Evolutionary conservation across 2,797 vertebrate species (phyloP).

Genomic region (Enteromius paludinosus): DNA sequence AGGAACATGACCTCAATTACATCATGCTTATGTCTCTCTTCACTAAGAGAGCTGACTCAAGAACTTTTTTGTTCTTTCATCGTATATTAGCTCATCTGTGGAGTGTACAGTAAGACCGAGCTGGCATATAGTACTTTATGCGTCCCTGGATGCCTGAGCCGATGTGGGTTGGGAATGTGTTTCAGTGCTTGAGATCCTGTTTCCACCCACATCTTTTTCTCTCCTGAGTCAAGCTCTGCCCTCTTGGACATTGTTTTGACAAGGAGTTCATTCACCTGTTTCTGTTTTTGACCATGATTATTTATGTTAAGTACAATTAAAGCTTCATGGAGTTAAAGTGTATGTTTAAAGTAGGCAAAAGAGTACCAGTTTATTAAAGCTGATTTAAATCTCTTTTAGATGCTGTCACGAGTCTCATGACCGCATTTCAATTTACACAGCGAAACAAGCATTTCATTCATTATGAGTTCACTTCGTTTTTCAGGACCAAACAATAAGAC

Average conservation of each 20-base stretch:
- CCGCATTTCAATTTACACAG: slow-evolving; percentile 69
- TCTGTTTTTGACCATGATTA: not conserved
- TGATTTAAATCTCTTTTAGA: not conserved
- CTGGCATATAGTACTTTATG: slow-evolving; percentile 41
- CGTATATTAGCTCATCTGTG: slow-evolving; percentile 35
- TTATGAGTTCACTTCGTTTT: slow-evolving; percentile 51
- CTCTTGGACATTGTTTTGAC: not conserved
- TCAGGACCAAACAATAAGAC: slow-evolving; percentile 71
- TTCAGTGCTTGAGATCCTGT: slow-evolving; percentile 62
- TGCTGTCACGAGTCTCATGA: slow-evolving; percentile 60
- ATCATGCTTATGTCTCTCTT: slow-evolving; percentile 51
- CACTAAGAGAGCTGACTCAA: slow-evolving; percentile 41
- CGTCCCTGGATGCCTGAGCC: slow-evolving; percentile 67
- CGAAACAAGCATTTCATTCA: slow-evolving; percentile 80
- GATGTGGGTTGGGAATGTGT: slow-evolving; percentile 69
- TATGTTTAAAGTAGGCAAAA: not conserved
- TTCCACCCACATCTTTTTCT: slow-evolving; percentile 66
- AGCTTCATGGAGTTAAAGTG: not conserved
- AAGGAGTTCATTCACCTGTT: slow-evolving; percentile 8
- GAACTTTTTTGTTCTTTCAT: slow-evolving; percentile 43
- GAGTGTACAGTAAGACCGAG: slow-evolving; percentile 30
- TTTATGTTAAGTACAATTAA: not conserved
- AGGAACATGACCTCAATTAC: slow-evolving; percentile 46
- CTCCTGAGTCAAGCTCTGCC: slow-evolving; percentile 59
- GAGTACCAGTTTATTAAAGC: not conserved